A percentile compares a stretch with the other conserved stretches of the same genome.
phyloP scores from a whole-genome alignment of 2,888 invertebrate species.

The Ernsta delagoae region DNA sequence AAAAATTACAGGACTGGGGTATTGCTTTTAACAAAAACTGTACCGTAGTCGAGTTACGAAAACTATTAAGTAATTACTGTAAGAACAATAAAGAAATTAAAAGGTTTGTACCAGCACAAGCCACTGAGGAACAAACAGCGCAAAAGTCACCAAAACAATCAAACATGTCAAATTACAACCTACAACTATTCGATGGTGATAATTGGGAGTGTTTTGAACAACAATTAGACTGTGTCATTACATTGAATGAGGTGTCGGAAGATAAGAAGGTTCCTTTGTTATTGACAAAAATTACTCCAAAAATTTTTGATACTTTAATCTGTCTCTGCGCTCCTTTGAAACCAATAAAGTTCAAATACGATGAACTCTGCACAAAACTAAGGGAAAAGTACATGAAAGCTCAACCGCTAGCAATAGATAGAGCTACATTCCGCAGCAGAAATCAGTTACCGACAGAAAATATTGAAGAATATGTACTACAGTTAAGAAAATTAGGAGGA shows the following conservation, averaged over 20 bases:
- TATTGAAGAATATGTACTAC: neutral
- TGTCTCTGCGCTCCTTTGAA: neutral
- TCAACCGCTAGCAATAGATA: neutral
- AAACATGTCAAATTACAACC: no score
- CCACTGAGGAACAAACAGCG: neutral
- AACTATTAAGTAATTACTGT: neutral
- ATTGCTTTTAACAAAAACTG: neutral
- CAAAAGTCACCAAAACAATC: no score
- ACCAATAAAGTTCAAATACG: neutral
- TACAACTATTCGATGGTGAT: neutral
- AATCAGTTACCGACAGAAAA: neutral
- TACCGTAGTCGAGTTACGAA: neutral
- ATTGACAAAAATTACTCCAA: neutral
- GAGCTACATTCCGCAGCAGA: neutral
- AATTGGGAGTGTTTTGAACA: neutral
- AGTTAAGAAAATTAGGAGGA: neutral
- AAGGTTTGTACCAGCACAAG: neutral
- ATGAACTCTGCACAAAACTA: neutral
- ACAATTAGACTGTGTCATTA: neutral
- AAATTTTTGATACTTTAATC: neutral
- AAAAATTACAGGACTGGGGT: neutral
- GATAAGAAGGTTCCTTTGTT: neutral
- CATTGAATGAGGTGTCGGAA: neutral
- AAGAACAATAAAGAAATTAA: neutral
- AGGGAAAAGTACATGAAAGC: neutral